Base-by-base conservation (phyloP, 2,888 invertebrate species). In the Andrena camellia region DNA sequence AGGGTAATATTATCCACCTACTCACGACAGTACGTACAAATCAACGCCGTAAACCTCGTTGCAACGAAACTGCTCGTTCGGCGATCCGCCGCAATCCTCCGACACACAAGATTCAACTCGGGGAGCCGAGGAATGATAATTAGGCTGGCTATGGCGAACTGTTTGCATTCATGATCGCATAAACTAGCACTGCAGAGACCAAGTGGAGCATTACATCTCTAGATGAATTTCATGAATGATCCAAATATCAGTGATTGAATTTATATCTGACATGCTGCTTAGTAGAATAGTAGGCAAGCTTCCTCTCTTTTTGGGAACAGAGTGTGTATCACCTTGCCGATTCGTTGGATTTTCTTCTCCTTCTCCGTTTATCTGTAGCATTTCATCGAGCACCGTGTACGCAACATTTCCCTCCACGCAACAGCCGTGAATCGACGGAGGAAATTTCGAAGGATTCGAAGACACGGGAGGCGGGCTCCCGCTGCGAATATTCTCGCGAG, bases 401-500 rank as follows among this genome's bases (percentile, higher is more conserved):
- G 70, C 59, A 64, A 64, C 62, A 74, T 77, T 83, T 76, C 54
- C 68, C 75, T 78, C 70, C 72, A 78, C 75, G 77, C 79, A 79
- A 84, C 84, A 71, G 66, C 68, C 72, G 76, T 81, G 84, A 86
- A 77, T 81, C 85, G 87, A 82, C 23, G 26, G 85, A 86, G 87
- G 88, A 86, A 88, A 86, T 88, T 84, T 76, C 85, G 80, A 77
- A 85, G 85, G 87, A 68, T 80, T 59, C 78, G 74, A 74, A 78
- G 81, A 83, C 72, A 83, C 63, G 48, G 35, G 80, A 71, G 84
- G 81, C 79, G 87, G 72, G 80, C 75, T 91, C 89, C 90, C 88
- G 89, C 85, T 88, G 87, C 88, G 90, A 88, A 90, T 92, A 92
- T 92, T 92, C 91, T 91, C 90, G 92, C 91, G 92, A 90, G 92